These are phyloP conservation scores for Limnephilus auricula DNA, from an alignment of 2,888 invertebrate genomes.

Conservation along the genomic window DNA sequence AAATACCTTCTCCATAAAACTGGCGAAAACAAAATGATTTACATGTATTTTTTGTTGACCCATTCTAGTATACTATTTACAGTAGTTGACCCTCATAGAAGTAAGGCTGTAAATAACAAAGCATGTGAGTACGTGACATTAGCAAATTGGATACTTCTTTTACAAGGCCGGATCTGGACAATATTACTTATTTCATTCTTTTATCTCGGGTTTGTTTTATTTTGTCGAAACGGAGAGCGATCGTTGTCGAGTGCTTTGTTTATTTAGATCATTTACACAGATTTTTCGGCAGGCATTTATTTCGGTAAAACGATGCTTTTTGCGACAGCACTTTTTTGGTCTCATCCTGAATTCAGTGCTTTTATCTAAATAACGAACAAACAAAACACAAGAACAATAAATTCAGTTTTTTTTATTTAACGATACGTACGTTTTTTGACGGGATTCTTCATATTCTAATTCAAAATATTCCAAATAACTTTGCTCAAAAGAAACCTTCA, in stretches of 20 bases:
- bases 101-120: slow-evolving; percentile 52
- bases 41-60: slow-evolving; percentile 37
- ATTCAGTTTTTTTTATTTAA: no score
- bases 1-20: not conserved
- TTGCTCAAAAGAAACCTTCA: not conserved
- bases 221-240: not conserved
- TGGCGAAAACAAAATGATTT: slow-evolving; percentile 29
- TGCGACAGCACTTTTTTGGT: not conserved
- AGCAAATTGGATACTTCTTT: slow-evolving; percentile 59
- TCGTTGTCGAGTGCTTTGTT: not conserved
- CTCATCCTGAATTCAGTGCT: no score
- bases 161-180: slow-evolving; percentile 28
- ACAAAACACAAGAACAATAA: not conserved
- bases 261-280: not conserved
- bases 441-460: not conserved
- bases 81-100: slow-evolving; percentile 54
- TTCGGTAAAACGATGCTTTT: not conserved
- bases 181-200: slow-evolving; percentile 6
- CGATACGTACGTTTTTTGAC: not conserved
- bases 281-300: not conserved
- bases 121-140: slow-evolving; percentile 57
- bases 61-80: not conserved
- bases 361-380: no score
- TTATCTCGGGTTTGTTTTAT: not conserved
- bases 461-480: not conserved